Evolutionary conservation across 1,140 invertebrate genomes (phyloP).

Genomic region (Steinernema feltiae): DNA sequence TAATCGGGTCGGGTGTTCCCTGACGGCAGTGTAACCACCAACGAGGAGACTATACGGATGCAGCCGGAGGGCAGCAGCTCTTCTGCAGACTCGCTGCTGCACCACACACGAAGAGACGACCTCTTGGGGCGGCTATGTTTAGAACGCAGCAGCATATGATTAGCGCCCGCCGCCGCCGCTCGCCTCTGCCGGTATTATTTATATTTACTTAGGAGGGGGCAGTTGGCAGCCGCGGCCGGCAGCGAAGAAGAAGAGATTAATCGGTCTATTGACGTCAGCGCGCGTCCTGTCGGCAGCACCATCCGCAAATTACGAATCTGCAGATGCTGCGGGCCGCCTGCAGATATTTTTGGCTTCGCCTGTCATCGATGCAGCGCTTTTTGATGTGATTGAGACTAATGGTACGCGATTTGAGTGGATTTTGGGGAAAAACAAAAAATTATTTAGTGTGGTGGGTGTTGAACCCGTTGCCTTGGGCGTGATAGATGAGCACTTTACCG

Average conservation of each 20-base stretch:
- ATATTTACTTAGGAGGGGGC: neutral
- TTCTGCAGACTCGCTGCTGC: no score
- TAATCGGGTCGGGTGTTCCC: neutral
- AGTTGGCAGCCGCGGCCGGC: neutral
- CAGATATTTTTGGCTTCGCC: neutral
- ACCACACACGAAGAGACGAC: no score
- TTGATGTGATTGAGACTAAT: neutral
- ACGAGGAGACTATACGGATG: no score
- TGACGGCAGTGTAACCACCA: neutral
- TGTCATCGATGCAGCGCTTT: no score
- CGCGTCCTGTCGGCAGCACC: neutral
- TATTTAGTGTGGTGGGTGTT: no score
- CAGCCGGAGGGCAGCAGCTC: no score
- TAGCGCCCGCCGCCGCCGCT: neutral
- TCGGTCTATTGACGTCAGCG: conserved; percentile 12
- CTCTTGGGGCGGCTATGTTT: no score
- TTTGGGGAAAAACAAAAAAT: no score
- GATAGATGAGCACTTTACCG: no score
- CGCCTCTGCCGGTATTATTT: neutral
- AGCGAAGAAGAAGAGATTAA: neutral
- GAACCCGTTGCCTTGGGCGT: no score
- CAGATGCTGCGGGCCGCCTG: neutral
- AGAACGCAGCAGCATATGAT: neutral
- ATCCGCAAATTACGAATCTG: neutral
- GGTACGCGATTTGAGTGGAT: no score